Percentiles rank a stretch among this genome's conserved stretches.
Conservation (phyloP, 37 sponge, comb jelly and placozoan species). For the Spongilla lacustris region DNA sequence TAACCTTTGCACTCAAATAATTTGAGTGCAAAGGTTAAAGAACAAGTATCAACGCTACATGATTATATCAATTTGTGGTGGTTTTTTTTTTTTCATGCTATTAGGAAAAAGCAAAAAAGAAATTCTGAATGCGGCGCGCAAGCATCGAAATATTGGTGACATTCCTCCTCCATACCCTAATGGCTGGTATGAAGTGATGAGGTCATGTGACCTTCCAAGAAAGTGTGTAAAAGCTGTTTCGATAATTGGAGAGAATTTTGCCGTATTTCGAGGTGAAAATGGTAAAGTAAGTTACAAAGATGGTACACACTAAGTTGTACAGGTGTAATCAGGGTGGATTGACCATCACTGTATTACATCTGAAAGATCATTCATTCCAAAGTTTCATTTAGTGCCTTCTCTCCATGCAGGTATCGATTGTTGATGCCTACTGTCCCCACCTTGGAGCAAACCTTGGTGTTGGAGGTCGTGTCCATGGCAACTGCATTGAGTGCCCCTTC, state of each 20-base stretch:
- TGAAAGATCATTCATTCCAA: not conserved
- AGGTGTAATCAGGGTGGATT: not conserved
- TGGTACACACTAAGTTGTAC: not conserved
- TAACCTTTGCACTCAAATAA: too few species aligned
- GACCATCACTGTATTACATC: too few species aligned
- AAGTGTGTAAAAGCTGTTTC: slow-evolving; percentile 27
- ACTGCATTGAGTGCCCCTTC: slow-evolving; percentile 76
- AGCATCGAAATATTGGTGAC: not conserved
- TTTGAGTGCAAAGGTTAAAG: too few species aligned
- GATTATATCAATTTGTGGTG: too few species aligned
- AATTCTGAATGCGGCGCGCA: not conserved
- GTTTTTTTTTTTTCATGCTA: not conserved
- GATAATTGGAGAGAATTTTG: slow-evolving; percentile 52
- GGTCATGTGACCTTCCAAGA: slow-evolving; percentile 24
- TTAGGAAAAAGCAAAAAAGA: not conserved
- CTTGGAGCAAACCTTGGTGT: slow-evolving; percentile 72
- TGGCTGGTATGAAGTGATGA: slow-evolving; percentile 60
- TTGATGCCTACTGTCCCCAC: slow-evolving; percentile 78
- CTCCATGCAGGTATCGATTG: slow-evolving; percentile 13
- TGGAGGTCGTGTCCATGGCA: slow-evolving; percentile 59
- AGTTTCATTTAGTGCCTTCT: not conserved
- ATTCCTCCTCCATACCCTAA: slow-evolving; percentile 50
- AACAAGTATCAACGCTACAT: too few species aligned
- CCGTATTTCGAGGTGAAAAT: slow-evolving; percentile 70
- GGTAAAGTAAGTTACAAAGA: not conserved